Percentiles rank a stretch among this genome's conserved stretches.
Conservation (phyloP, 2,888 invertebrate species). For the Drosophila maculinotata region DNA sequence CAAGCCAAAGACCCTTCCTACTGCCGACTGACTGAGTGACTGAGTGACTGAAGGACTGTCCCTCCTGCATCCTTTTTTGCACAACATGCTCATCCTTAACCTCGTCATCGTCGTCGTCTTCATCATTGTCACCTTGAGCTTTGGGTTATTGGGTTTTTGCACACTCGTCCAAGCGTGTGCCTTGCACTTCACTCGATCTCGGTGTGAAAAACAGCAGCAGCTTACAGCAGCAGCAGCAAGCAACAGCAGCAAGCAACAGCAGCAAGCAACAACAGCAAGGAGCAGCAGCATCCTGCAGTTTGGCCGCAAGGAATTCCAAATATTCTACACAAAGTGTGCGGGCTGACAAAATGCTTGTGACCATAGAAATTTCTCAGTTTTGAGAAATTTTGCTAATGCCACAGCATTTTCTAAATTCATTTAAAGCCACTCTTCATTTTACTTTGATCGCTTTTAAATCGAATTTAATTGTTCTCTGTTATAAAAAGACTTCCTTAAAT, state of each 20-base stretch:
- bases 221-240: constrained; percentile 20
- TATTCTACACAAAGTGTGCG: constrained; percentile 20
- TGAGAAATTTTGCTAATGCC: background rate
- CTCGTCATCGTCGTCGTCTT: constrained; percentile 48
- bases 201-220: constrained; percentile 37
- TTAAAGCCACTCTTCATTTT: background rate
- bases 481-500: no score
- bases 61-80: constrained; percentile 38
- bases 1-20: constrained; percentile 33
- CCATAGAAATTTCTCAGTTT: background rate
- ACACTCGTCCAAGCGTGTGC: constrained; percentile 65
- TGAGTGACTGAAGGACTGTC: constrained; percentile 22
- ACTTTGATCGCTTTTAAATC: background rate
- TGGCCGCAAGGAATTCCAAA: constrained; percentile 14
- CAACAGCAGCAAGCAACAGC: constrained; percentile 17
- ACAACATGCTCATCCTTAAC: constrained; percentile 43
- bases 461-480: no score
- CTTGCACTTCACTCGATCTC: constrained; percentile 58
- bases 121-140: constrained; percentile 79
- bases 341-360: constrained; percentile 6
- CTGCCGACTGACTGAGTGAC: constrained; percentile 20
- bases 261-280: no score
- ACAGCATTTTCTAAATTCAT: background rate
- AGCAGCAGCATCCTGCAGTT: constrained; percentile 6
- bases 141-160: constrained; percentile 77